A percentile compares a stretch with the other conserved stretches of the same genome.
Evolutionary conservation across 2,797 vertebrate species (phyloP).

Genomic region (Caiman crocodilus): DNA sequence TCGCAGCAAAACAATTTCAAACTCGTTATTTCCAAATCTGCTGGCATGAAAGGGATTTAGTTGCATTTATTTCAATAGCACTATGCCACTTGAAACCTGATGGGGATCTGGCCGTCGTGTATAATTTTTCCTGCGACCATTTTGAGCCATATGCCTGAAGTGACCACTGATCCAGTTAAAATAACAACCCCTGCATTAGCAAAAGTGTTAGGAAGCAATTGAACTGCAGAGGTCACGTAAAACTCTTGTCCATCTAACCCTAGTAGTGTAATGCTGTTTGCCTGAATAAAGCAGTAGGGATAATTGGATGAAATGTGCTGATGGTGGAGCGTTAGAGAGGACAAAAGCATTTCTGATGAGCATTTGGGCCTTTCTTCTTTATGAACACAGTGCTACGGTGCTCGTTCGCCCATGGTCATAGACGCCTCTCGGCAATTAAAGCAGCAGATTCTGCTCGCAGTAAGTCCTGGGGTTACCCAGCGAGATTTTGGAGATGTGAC

Average conservation of each 20-base stretch:
- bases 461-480: neutral
- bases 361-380: neutral
- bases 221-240: neutral
- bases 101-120: rapidly evolving
- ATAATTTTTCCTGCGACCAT: rapidly evolving
- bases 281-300: neutral
- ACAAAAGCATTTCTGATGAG: neutral
- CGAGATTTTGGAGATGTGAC: constrained; percentile 6
- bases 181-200: rapidly evolving
- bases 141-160: neutral
- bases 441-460: neutral
- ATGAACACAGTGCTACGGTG: neutral
- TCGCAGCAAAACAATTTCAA: neutral
- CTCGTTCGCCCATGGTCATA: neutral
- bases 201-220: neutral
- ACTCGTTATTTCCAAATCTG: rapidly evolving
- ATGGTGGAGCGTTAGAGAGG: neutral
- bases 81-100: neutral
- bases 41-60: rapidly evolving
- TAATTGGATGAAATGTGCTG: neutral
- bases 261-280: rapidly evolving
- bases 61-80: rapidly evolving
- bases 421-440: constrained; percentile 26
- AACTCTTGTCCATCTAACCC: neutral
- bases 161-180: neutral